These are phyloP conservation scores for Proterorhinus semilunaris DNA, from an alignment of 2,113 vertebrate genomes.

Conservation along the genomic window DNA sequence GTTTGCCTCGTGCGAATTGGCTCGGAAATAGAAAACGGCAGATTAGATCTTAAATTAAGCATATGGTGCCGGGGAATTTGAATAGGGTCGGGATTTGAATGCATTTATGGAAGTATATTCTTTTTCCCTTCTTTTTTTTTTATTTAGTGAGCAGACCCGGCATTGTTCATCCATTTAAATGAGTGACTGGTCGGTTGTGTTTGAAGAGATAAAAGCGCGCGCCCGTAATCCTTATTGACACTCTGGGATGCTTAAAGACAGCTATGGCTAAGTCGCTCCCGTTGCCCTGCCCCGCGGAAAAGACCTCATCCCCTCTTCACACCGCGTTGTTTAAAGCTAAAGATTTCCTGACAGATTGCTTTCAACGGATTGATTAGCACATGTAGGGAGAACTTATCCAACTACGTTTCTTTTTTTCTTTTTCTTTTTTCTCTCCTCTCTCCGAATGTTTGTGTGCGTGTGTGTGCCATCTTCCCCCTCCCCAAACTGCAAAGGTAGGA, in stretches of 20 bases:
- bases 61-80: slow-evolving; percentile 73
- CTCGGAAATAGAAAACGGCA: slow-evolving; percentile 71
- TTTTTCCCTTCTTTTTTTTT: slow-evolving; percentile 70
- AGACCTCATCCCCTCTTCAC: slow-evolving; percentile 71
- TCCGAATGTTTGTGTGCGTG: slow-evolving; percentile 3
- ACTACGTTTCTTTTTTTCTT: slow-evolving; percentile 40
- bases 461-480: slow-evolving; percentile 11
- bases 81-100: slow-evolving; percentile 80
- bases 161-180: slow-evolving; percentile 79
- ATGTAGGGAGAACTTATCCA: slow-evolving; percentile 68
- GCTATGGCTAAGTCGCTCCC: slow-evolving; percentile 73
- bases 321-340: slow-evolving; percentile 74
- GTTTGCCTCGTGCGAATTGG: slow-evolving; percentile 71
- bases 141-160: slow-evolving; percentile 72
- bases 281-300: slow-evolving; percentile 68
- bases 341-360: slow-evolving; percentile 83
- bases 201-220: slow-evolving; percentile 80
- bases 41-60: slow-evolving; percentile 80
- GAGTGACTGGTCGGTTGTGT: slow-evolving; percentile 78
- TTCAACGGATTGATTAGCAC: slow-evolving; percentile 77
- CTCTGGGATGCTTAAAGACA: slow-evolving; percentile 73
- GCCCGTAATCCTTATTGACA: slow-evolving; percentile 83
- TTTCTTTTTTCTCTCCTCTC: slow-evolving; percentile 14
- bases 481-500: slow-evolving; percentile 18
- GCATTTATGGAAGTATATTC: slow-evolving; percentile 71